phyloP scores from a whole-genome alignment of 2,113 vertebrate species.

The Syngnathus typhle region DNA sequence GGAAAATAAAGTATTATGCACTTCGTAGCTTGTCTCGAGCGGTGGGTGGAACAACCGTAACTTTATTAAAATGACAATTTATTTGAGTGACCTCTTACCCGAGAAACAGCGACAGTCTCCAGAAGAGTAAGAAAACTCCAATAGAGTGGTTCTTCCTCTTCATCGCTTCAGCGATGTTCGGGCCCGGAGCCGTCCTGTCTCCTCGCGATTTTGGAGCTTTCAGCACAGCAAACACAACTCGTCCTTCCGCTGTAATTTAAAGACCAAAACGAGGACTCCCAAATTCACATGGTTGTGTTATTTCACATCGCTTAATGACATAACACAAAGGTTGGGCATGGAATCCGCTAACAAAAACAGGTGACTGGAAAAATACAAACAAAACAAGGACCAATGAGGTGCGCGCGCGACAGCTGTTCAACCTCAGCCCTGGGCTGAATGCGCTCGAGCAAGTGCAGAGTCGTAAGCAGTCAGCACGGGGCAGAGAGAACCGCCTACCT shows the following conservation, averaged over 20 bases:
- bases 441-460: background rate
- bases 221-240: slow-evolving; percentile 31
- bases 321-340: background rate
- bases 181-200: slow-evolving; percentile 7
- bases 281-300: background rate
- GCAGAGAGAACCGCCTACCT: slow-evolving; percentile 22
- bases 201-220: slow-evolving; percentile 15
- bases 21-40: background rate
- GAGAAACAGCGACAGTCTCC: slow-evolving; percentile 31
- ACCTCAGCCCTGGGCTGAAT: slow-evolving; percentile 9
- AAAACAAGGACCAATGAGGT: background rate
- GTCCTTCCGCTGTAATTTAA: slow-evolving; percentile 25
- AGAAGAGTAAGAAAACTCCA: slow-evolving; percentile 26
- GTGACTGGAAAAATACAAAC: background rate
- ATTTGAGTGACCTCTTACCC: slow-evolving; percentile 30
- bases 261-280: background rate
- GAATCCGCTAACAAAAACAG: background rate
- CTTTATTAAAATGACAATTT: background rate
- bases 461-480: background rate
- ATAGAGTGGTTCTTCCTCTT: slow-evolving; percentile 12
- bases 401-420: slow-evolving; percentile 25
- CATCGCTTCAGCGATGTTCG: slow-evolving; percentile 21
- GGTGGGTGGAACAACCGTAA: background rate
- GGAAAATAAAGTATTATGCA: background rate
- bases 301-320: background rate